A percentile compares a stretch with the other conserved stretches of the same genome.
These are phyloP conservation scores for Ophiothrix spiculata DNA, from an alignment of 35 echinoderm and acorn worm species.

Conservation along the genomic window DNA sequence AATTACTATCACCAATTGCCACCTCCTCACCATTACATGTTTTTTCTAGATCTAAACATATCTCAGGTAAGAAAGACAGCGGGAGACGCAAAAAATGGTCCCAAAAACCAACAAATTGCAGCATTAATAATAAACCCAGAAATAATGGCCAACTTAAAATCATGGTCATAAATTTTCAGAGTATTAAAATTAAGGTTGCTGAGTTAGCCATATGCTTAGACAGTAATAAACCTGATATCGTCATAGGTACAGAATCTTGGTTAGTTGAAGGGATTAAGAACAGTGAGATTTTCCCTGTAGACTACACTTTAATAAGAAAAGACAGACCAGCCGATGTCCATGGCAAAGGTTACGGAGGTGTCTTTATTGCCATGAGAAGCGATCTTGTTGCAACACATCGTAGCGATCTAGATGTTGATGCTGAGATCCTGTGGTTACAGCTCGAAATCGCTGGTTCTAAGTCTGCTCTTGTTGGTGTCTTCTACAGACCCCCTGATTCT, in stretches of 20 bases:
- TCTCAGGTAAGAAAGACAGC: neutral
- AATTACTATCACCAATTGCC: neutral
- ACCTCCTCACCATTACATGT: neutral
- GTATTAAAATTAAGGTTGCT: neutral
- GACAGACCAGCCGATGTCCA: neutral
- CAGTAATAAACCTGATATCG: neutral
- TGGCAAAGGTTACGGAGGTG: neutral
- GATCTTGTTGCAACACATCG: neutral
- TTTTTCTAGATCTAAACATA: too few species aligned
- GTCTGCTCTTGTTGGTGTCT: neutral
- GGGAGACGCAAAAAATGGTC: neutral
- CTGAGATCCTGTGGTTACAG: neutral
- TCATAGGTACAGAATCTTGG: neutral
- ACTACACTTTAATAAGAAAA: neutral
- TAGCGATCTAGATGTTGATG: neutral
- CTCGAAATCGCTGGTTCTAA: neutral
- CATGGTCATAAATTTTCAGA: neutral
- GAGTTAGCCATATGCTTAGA: neutral
- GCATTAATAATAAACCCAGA: neutral
- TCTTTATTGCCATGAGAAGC: neutral
- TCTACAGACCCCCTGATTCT: neutral
- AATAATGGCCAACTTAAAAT: neutral
- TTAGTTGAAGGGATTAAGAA: neutral
- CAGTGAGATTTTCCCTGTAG: neutral
- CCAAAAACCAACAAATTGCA: neutral